Evolutionary conservation across 2,113 vertebrate genomes (phyloP).

Genomic region (Rattus rattus): DNA sequence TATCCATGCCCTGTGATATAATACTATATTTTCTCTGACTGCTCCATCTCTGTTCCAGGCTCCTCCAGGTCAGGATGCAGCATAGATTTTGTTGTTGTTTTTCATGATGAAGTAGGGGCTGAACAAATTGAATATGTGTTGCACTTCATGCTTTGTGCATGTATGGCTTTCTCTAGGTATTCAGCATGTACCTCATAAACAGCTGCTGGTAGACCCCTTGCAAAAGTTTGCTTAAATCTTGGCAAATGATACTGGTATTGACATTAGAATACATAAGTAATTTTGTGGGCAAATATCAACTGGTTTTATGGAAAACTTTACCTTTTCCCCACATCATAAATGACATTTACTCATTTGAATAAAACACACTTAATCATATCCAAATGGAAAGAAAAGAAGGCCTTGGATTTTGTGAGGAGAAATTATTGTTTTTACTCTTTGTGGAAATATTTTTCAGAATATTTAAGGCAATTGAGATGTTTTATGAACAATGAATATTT

Average conservation of each 20-base stretch:
- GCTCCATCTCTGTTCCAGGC: not conserved
- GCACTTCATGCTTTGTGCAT: not conserved
- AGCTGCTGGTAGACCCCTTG: slow-evolving; percentile 12
- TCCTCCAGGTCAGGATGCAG: not conserved
- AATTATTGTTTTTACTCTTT: not conserved
- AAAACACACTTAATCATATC: slow-evolving; percentile 58
- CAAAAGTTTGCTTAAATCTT: slow-evolving; percentile 43
- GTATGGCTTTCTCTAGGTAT: not conserved
- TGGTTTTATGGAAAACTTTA: slow-evolving; percentile 26
- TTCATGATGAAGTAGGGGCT: not conserved
- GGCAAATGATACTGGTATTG: not conserved
- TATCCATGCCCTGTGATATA: not conserved
- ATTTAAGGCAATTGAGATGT: slow-evolving; percentile 38
- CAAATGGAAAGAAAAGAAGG: slow-evolving; percentile 50
- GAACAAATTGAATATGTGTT: not conserved
- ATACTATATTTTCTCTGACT: not conserved
- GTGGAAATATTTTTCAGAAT: not conserved
- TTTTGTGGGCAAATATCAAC: slow-evolving; percentile 51
- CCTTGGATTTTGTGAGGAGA: slow-evolving; percentile 49
- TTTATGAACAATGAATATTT: slow-evolving; percentile 44
- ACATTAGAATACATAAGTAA: not conserved
- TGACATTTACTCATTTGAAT: slow-evolving; percentile 35
- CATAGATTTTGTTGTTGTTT: not conserved
- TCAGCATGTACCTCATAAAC: not conserved
- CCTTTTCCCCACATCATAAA: slow-evolving; percentile 18